Base-by-base conservation (phyloP, 2,113 vertebrate species). In the Lipotes vexillifer region DNA sequence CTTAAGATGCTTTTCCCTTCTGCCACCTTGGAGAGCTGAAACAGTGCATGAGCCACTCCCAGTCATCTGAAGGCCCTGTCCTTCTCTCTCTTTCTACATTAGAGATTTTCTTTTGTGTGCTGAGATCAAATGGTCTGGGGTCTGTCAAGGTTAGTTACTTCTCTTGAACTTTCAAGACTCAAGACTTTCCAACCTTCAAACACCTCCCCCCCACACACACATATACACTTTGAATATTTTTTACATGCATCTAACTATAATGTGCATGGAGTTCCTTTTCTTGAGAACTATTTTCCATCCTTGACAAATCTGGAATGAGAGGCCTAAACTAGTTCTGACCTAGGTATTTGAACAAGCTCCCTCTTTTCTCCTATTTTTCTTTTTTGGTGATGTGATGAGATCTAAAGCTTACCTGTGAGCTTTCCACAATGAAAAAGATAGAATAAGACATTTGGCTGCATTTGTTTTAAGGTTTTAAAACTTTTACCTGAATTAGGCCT, bases 181-280 rank as follows among this genome's bases (percentile, higher is more conserved):
- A 5, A 33, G 36, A 75, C 31, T 88, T 9, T 12, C 52, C 36
- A 74, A 74, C 11, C 6, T 41, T 75, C 31, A 92, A 74, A 38
- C 3, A 7, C 8, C 3, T 5, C 44, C 4, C 1, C 33, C 25
- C 1, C 2, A 2, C n/a, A 44, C 25, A 72, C 71, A 44, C 71
- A 29, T 29, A 72, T 29, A 44, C 27, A 72, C 17, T 29, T 2
- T 71, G 17, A 69, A 78, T 55, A 31, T 44, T 52, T 89, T 65
- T 2, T 69, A 65, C 31, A 8, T 46, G 44, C 55, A 72, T n/a
- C 17, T 21, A n/a, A 12, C 11, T 61, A 69, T 38, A 57, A 61
- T 36, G 25, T 27, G 14, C 2, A 31, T 27, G 1, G 25, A 20
- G 3, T 2, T 38, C 5, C 12, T 75, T 82, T 71, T 8, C 46